Evolutionary conservation across 2,113 vertebrate species (phyloP).

Genomic region (Alces alces): DNA sequence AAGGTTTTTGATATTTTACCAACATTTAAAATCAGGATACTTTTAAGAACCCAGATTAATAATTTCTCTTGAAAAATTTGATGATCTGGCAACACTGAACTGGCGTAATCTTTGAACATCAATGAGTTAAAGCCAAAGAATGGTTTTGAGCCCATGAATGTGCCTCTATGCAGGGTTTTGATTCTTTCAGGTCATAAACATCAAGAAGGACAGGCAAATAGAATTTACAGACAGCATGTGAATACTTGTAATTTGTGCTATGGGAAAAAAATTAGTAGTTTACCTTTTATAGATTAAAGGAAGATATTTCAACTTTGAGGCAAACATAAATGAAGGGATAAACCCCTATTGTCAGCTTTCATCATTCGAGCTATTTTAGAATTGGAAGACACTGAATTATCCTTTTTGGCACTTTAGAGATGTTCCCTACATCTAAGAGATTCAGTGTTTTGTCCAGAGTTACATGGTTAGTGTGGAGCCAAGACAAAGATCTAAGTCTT

Average conservation of each 20-base stretch:
- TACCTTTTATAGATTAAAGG: background rate
- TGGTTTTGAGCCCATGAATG: background rate
- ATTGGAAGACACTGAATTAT: background rate
- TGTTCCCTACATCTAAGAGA: background rate
- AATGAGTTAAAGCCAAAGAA: background rate
- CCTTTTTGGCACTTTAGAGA: background rate
- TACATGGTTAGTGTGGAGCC: background rate
- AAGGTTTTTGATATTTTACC: background rate
- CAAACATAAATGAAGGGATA: background rate
- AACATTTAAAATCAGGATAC: background rate
- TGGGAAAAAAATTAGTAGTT: background rate
- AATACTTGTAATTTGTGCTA: background rate
- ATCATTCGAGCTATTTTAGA: background rate
- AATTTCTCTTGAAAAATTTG: background rate
- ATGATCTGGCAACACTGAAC: background rate
- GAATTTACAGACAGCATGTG: background rate
- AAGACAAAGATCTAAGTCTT: background rate
- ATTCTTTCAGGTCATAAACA: background rate
- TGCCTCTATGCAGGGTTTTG: background rate
- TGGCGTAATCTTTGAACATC: background rate
- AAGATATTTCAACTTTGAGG: background rate
- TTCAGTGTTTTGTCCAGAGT: background rate
- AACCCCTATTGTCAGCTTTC: background rate
- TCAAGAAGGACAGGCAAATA: background rate
- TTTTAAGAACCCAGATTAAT: background rate